Evolutionary conservation across 2,888 invertebrate genomes (phyloP).

Genomic region (Apotomis turbidana): DNA sequence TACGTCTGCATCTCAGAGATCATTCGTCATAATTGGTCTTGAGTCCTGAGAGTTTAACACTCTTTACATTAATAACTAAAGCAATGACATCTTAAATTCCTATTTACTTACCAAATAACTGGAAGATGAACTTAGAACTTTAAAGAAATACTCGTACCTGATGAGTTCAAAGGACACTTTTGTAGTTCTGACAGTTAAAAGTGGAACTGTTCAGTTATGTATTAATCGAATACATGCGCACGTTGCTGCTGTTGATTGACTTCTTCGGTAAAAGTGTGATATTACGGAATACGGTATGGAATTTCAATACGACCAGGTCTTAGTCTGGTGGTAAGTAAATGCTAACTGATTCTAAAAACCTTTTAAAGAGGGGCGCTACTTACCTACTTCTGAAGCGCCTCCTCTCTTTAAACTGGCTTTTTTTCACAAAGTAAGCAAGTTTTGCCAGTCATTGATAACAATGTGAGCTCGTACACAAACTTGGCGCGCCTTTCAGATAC

Average conservation of each 20-base stretch:
- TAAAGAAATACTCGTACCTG: not conserved
- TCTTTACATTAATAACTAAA: constrained; percentile 8
- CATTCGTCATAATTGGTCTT: too few species aligned
- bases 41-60: not conserved
- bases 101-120: constrained; percentile 1
- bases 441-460: constrained; percentile 57
- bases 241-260: constrained; percentile 2
- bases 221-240: constrained; percentile 25
- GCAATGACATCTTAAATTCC: too few species aligned
- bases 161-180: constrained; percentile 27
- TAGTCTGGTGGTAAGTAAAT: not conserved
- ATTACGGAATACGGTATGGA: not conserved
- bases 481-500: constrained; percentile 32
- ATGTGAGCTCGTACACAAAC: constrained; percentile 27
- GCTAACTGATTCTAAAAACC: not conserved
- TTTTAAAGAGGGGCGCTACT: constrained; percentile 11
- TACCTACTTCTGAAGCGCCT: constrained; percentile 31
- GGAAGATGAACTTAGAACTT: constrained; percentile 5
- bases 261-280: not conserved
- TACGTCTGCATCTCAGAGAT: too few species aligned
- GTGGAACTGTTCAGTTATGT: constrained; percentile 7
- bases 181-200: constrained; percentile 14
- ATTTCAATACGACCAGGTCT: not conserved
- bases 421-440: constrained; percentile 38
- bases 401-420: constrained; percentile 21